Percentiles rank a stretch among this genome's conserved stretches.
These are phyloP conservation scores for Megastigmus dorsalis DNA, from an alignment of 2,888 invertebrate species.

Conservation along the genomic window DNA sequence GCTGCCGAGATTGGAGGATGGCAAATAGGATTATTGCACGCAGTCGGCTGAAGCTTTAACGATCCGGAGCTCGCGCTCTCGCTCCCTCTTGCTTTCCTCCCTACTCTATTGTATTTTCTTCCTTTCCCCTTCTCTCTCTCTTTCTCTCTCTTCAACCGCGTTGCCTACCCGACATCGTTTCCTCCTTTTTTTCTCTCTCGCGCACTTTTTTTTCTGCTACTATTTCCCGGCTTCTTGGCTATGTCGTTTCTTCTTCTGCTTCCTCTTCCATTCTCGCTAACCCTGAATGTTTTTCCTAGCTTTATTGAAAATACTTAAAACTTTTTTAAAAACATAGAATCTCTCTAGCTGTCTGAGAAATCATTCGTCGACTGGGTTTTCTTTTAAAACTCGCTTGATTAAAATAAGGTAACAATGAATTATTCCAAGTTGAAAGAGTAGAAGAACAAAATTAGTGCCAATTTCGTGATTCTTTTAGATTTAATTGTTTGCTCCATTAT, in stretches of 20 bases:
- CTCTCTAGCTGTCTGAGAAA: too few species aligned
- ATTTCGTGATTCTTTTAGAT: too few species aligned
- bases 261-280: too few species aligned
- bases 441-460: too few species aligned
- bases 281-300: neutral
- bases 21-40: conserved; percentile 46
- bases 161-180: neutral
- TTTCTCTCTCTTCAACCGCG: neutral
- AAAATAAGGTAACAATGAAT: too few species aligned
- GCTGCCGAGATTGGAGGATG: conserved; percentile 32
- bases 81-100: neutral
- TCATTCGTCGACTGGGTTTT: too few species aligned
- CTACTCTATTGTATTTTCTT: too few species aligned
- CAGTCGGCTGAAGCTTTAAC: conserved; percentile 43
- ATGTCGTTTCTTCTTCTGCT: neutral
- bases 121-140: neutral
- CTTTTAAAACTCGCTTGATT: too few species aligned
- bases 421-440: too few species aligned
- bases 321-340: too few species aligned
- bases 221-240: neutral
- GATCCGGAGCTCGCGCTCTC: conserved; percentile 11
- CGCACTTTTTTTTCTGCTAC: neutral
- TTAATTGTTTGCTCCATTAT: too few species aligned
- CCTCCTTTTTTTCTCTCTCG: neutral
- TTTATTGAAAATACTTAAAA: neutral